Base-by-base conservation (phyloP, 2,888 invertebrate species). In the Tethea ocularis region DNA sequence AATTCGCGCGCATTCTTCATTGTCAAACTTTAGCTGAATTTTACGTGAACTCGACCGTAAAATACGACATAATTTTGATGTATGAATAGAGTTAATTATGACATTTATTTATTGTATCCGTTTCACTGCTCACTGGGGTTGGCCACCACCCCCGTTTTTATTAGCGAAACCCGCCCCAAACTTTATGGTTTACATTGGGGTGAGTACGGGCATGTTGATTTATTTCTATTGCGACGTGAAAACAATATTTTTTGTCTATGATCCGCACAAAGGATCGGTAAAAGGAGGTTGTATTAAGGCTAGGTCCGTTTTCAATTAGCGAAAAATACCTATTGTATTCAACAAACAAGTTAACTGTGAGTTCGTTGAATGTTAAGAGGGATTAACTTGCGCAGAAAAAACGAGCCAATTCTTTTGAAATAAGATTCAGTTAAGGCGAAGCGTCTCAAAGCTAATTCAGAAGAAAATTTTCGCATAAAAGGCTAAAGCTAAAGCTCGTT, bases 51-150 rank as follows among this genome's bases (percentile, higher is more conserved):
- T 70, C 64, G 77, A 61, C 66, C 67, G 72, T 75, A 80, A 33
- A 84, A 83, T 81, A 77, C 82, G 70, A 71, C 78, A 80, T 82
- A 83, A 86, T 89, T 89, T 90, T 86, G 86, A 82, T 86, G 78
- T 83, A 88, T 91, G 90, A 91, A 91, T 91, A 79, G 81, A 82
- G 82, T 83, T 91, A 91, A 91, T 91, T 90, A 89, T 78, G 76
- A 80, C 83, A 82, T 89, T 88, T 88, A 90, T 89, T 88, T 90
- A 89, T 89, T 89, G 89, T 90, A 88, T 88, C 87, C 88, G 83
- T 90, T 87, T 86, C 89, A 81, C 79, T 82, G 80, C 72, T 65
- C 72, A 57, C 59, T 65, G 77, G 81, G 79, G 75, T 67, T 67
- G 77, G 36, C 64, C 65, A 72, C 74, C 76, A 79, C 84, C 85